A percentile compares a stretch with the other conserved stretches of the same genome.
Conservation (phyloP, 1,140 invertebrate species). For the Sycophaga agraensis region DNA sequence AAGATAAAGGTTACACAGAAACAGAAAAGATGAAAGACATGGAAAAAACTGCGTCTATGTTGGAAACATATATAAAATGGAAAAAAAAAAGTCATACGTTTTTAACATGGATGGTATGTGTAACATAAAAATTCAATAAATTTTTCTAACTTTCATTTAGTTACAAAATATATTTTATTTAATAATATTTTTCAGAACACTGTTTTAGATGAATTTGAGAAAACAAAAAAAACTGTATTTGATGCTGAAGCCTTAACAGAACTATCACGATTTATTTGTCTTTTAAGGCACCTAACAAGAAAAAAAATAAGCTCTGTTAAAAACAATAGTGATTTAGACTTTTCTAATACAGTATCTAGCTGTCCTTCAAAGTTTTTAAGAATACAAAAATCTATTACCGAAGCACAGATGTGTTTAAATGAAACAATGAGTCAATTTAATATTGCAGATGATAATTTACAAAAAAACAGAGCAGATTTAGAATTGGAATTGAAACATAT, state of each 20-base stretch:
- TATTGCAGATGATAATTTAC: conserved; percentile 23
- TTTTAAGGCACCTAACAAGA: conserved; percentile 37
- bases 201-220: conserved; percentile 38
- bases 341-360: not conserved
- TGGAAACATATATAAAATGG: conserved; percentile 42
- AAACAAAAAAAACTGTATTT: not conserved
- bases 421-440: conserved; percentile 26
- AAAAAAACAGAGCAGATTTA: conserved; percentile 31
- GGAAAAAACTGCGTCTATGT: conserved; percentile 27
- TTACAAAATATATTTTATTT: not conserved
- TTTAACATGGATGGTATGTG: conserved; percentile 47
- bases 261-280: conserved; percentile 38
- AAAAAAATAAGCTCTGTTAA: conserved; percentile 24
- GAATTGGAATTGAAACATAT: conserved; percentile 35
- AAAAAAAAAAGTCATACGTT: conserved; percentile 41
- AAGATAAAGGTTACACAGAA: conserved; percentile 3
- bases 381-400: conserved; percentile 22
- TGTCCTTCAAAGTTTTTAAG: conserved; percentile 37
- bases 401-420: conserved; percentile 31
- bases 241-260: conserved; percentile 31
- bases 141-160: not conserved
- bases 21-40: conserved; percentile 34
- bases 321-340: not conserved
- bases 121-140: not conserved
- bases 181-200: conserved; percentile 35